These are phyloP conservation scores for Hexactinellida sp. DNA, from an alignment of 37 sponge, comb jelly and placozoan genomes.

Conservation along the genomic window DNA sequence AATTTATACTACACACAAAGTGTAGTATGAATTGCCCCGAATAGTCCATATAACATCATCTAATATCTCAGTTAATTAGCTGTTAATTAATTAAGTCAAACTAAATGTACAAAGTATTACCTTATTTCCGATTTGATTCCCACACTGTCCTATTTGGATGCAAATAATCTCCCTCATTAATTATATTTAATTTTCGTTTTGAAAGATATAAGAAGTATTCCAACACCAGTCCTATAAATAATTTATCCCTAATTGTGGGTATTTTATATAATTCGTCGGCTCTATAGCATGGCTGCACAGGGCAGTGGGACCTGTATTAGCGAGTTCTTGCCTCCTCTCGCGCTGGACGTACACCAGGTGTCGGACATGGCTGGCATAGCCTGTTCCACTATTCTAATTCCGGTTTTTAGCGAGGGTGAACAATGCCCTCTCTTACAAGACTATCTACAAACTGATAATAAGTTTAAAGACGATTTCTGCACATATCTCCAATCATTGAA, in stretches of 20 bases:
- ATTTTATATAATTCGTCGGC: neutral
- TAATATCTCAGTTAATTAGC: too few species aligned
- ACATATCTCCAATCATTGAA: neutral
- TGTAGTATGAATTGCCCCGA: neutral
- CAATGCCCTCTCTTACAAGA: neutral
- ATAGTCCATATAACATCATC: neutral
- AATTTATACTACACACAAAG: neutral
- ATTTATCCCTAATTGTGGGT: neutral
- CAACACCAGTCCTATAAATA: too few species aligned
- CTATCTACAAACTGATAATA: neutral
- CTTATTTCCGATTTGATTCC: slow-evolving; percentile 99
- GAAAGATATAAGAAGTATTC: too few species aligned
- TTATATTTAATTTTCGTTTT: too few species aligned
- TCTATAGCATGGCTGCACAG: neutral
- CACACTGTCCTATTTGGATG: slow-evolving; percentile 98
- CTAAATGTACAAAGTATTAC: neutral
- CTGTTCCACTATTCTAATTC: neutral
- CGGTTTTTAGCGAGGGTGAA: neutral
- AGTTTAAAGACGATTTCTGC: neutral
- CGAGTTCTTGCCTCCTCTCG: neutral
- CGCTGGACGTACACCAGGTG: neutral
- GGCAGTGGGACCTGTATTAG: neutral
- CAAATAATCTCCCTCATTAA: slow-evolving; percentile 97
- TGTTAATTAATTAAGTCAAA: too few species aligned
- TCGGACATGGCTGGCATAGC: neutral